These are phyloP conservation scores for Stegodyphus dumicola DNA, from an alignment of 1,140 invertebrate species.

Conservation along the genomic window DNA sequence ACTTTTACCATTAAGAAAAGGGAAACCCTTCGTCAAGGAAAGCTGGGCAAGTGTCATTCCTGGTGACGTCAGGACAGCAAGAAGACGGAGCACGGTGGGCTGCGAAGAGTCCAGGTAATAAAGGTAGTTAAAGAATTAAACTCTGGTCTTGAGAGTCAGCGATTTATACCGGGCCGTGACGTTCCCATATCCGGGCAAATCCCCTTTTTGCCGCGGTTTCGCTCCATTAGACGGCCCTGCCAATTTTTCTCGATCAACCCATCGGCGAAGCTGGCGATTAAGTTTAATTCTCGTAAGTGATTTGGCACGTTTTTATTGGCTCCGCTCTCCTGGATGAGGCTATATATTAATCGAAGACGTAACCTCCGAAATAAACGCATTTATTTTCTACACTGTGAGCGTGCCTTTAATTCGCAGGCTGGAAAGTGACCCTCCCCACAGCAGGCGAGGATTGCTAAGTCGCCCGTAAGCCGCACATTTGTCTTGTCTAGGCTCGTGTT, in stretches of 20 bases:
- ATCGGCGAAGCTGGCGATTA: conserved; percentile 58
- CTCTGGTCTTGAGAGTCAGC: conserved; percentile 51
- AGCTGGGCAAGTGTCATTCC: conserved; percentile 41
- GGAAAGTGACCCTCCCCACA: conserved; percentile 30
- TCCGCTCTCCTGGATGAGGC: conserved; percentile 57
- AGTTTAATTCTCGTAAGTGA: conserved; percentile 62
- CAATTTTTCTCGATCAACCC: conserved; percentile 62
- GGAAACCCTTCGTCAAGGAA: conserved; percentile 8
- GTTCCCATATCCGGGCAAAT: conserved; percentile 59
- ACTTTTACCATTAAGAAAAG: conserved; percentile 20
- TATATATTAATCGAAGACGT: conserved; percentile 62
- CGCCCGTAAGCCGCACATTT: conserved; percentile 61
- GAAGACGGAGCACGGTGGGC: conserved; percentile 8
- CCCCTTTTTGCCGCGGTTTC: conserved; percentile 61
- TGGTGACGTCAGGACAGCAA: conserved; percentile 38
- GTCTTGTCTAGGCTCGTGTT: conserved; percentile 57
- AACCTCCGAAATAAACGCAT: conserved; percentile 61
- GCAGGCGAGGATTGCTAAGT: conserved; percentile 49
- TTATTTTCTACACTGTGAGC: conserved; percentile 58
- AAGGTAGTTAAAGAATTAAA: conserved; percentile 62
- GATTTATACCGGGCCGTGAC: conserved; percentile 61
- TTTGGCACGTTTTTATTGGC: conserved; percentile 62
- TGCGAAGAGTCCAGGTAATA: conserved; percentile 36
- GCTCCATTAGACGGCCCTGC: conserved; percentile 59
- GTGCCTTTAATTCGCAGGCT: conserved; percentile 44